Conservation (phyloP, 1,140 invertebrate genomes). For the Pygmarrhopalites habei region DNA sequence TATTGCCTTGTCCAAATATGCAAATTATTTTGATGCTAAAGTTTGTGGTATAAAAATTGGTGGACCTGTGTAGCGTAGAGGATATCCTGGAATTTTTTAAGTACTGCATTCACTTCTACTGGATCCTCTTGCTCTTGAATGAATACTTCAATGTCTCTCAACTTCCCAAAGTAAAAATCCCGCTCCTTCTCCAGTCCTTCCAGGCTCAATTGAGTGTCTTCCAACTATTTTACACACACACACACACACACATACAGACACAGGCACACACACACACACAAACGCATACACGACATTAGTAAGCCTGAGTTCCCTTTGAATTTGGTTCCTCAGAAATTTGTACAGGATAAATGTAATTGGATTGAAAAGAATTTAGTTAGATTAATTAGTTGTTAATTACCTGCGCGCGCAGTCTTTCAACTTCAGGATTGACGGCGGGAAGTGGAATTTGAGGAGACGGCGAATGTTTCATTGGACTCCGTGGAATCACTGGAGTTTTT, state of each 20-base stretch:
- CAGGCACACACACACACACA: too few species aligned
- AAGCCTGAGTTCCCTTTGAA: too few species aligned
- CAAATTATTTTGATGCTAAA: too few species aligned
- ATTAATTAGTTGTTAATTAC: too few species aligned
- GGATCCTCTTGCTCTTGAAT: constrained; percentile 90
- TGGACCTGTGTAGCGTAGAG: constrained; percentile 96
- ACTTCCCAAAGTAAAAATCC: constrained; percentile 98
- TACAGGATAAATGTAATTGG: too few species aligned
- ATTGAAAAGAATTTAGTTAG: too few species aligned
- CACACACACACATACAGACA: too few species aligned
- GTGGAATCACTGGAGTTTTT: too few species aligned
- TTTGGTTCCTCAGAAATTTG: too few species aligned
- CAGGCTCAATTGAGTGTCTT: constrained; percentile 77
- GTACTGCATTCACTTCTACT: constrained; percentile 60
- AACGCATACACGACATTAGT: too few species aligned
- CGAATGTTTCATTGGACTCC: background rate
- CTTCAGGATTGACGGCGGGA: constrained; percentile 42
- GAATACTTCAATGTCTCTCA: constrained; percentile 95
- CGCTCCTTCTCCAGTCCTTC: constrained; percentile 94
- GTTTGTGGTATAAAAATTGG: too few species aligned
- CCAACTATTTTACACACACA: constrained; percentile 62
- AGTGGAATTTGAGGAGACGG: constrained; percentile 45
- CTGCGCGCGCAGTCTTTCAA: constrained; percentile 59
- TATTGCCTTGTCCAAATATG: too few species aligned
- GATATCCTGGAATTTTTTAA: constrained; percentile 82